A percentile compares a stretch with the other conserved stretches of the same genome.
Conservation (phyloP, 2,797 vertebrate genomes). For the Helicolenus hilgendorfi region DNA sequence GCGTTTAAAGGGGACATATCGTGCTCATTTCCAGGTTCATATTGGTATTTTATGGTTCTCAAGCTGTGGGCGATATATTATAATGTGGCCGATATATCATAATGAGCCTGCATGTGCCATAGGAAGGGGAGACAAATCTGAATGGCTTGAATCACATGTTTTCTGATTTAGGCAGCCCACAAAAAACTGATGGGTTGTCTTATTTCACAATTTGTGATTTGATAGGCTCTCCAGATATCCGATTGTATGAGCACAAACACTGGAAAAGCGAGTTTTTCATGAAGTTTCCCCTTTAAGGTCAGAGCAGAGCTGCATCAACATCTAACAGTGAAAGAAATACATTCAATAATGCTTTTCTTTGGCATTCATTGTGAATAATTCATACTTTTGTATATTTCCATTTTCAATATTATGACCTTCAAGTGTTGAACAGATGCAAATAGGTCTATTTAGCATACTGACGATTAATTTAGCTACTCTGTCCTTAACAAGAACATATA, state of each 20-base stretch:
- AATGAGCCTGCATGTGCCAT: too few relatives aligned
- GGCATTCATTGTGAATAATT: constrained; percentile 2
- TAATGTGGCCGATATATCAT: too few relatives aligned
- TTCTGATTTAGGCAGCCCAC: too few relatives aligned
- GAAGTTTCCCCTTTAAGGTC: neutral
- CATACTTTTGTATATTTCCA: neutral
- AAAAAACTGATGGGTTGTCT: too few relatives aligned
- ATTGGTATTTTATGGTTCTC: too few relatives aligned
- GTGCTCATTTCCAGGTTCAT: neutral
- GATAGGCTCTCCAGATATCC: accelerated
- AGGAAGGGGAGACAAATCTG: too few relatives aligned
- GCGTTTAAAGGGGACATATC: neutral
- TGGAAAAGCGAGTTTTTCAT: neutral
- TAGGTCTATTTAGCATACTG: neutral
- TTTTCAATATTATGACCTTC: constrained; percentile 21
- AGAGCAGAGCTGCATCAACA: constrained; percentile 13
- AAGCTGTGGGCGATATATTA: too few relatives aligned
- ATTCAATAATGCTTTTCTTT: constrained; percentile 18
- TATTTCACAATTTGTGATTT: too few relatives aligned
- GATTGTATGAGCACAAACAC: too few relatives aligned
- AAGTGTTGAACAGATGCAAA: constrained; percentile 10
- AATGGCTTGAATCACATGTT: too few relatives aligned
- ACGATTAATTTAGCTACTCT: neutral
- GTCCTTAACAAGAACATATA: neutral
- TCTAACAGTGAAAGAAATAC: neutral